Conservation (phyloP, 2,113 vertebrate species). For the Felis chaus region DNA sequence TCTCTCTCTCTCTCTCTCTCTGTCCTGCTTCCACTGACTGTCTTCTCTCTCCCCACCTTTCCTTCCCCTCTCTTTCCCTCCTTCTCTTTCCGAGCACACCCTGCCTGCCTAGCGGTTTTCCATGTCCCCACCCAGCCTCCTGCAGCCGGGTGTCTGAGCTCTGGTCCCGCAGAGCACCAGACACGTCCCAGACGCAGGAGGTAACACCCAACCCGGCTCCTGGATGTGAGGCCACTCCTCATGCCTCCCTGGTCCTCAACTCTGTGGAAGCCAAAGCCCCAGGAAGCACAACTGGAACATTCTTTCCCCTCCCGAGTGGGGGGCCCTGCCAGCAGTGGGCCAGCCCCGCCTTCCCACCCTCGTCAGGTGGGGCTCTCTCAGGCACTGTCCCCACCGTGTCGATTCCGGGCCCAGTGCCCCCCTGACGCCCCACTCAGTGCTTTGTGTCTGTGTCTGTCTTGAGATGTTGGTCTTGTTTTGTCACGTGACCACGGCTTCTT, state of each 20-base stretch:
- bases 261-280: background rate
- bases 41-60: background rate
- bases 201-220: accelerated
- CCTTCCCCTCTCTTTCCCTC: no score
- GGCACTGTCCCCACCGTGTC: accelerated
- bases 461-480: background rate
- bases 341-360: background rate
- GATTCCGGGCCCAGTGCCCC: accelerated
- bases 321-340: background rate
- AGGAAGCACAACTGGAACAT: no score
- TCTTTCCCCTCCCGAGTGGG: accelerated
- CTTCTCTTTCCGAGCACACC: background rate
- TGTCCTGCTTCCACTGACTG: no score
- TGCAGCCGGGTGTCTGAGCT: background rate
- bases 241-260: background rate
- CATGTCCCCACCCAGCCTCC: background rate
- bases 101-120: background rate
- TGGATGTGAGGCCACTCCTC: accelerated
- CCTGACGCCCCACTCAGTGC: accelerated
- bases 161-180: accelerated
- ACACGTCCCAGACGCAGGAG: accelerated
- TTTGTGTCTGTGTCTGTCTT: background rate
- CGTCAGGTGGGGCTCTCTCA: accelerated
- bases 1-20: background rate
- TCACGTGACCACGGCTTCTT: background rate